Conservation (phyloP, 2,888 invertebrate species). For the Iselma pallidipennis region DNA sequence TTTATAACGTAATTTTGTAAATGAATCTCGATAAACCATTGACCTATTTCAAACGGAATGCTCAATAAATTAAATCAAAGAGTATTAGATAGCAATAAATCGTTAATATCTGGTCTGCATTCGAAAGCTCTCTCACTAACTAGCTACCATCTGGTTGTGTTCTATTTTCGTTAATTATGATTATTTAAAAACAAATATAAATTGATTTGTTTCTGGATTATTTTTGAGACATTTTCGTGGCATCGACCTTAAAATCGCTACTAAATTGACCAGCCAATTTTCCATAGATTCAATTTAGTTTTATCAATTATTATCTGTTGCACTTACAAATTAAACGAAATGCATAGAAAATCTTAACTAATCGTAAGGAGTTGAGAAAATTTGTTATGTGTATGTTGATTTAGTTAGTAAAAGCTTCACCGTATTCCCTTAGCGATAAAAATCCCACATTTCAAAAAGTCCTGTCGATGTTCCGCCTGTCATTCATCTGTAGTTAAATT, state of each 20-base stretch:
- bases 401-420: neutral
- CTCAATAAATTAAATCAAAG: constrained; percentile 22
- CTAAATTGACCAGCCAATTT: too few relatives aligned
- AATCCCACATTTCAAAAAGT: neutral
- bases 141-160: neutral
- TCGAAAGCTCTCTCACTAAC: neutral
- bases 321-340: too few relatives aligned
- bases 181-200: too few relatives aligned
- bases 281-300: too few relatives aligned
- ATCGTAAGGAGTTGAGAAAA: too few relatives aligned
- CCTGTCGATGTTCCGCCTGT: constrained; percentile 23
- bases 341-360: too few relatives aligned
- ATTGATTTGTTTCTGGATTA: neutral
- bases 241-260: too few relatives aligned
- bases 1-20: constrained; percentile 17
- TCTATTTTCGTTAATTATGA: neutral
- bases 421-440: neutral
- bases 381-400: too few relatives aligned
- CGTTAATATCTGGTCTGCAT: constrained; percentile 18
- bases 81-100: constrained; percentile 20
- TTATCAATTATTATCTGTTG: too few relatives aligned
- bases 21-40: constrained; percentile 20
- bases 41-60: constrained; percentile 16
- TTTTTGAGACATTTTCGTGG: neutral
- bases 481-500: constrained; percentile 23